These are phyloP conservation scores for Trematomus loennbergii DNA, from an alignment of 2,113 vertebrate species.

Conservation along the genomic window DNA sequence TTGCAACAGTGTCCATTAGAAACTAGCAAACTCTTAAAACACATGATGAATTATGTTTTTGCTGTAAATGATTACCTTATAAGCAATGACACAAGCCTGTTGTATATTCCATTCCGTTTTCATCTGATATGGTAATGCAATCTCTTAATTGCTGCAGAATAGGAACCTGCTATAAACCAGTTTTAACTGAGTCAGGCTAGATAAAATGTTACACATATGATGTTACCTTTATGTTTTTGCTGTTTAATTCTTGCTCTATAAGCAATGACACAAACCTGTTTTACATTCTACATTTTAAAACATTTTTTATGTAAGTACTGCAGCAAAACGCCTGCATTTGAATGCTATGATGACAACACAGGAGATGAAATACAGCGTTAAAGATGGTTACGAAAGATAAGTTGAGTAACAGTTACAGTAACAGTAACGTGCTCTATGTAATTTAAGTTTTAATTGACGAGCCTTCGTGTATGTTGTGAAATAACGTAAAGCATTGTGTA, in stretches of 20 bases:
- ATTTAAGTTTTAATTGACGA: not conserved
- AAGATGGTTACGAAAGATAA: constrained; percentile 32
- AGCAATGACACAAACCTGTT: not conserved
- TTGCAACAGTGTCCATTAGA: not conserved
- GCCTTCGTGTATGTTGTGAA: no score
- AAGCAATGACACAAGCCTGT: not conserved
- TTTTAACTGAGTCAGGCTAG: no score
- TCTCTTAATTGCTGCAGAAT: no score
- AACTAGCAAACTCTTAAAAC: not conserved
- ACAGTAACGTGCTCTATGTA: not conserved
- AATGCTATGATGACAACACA: constrained; percentile 1
- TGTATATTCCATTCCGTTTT: not conserved
- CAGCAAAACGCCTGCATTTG: not conserved
- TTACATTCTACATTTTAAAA: not conserved
- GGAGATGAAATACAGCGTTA: constrained; percentile 16
- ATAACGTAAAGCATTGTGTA: not conserved
- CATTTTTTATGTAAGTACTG: not conserved
- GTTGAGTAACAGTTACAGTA: not conserved
- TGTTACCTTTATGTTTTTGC: no score
- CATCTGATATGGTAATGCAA: no score
- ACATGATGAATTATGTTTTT: not conserved
- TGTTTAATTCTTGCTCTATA: no score
- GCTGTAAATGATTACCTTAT: not conserved
- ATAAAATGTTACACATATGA: no score
- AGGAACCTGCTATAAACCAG: no score